These are phyloP conservation scores for Parasteatoda lunata DNA, from an alignment of 2,888 invertebrate genomes.

Conservation along the genomic window DNA sequence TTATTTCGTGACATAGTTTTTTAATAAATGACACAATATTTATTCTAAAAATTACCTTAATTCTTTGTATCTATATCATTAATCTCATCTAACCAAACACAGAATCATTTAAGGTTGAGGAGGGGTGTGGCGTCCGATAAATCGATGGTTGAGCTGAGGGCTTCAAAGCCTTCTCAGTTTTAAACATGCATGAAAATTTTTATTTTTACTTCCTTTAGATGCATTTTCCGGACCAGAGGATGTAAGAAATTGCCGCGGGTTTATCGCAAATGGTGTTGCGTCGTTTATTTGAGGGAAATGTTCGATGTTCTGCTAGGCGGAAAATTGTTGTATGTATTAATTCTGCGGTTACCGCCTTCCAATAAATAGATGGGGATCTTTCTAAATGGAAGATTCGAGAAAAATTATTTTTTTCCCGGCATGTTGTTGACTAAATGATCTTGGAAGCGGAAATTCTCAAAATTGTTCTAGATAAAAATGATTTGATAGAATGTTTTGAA, in stretches of 20 bases:
- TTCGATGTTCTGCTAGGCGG: not conserved
- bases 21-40: not conserved
- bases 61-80: no score
- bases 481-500: no score
- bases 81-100: no score
- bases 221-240: slow-evolving; percentile 24
- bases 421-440: not conserved
- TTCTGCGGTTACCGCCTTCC: slow-evolving; percentile 7
- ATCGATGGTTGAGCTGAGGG: slow-evolving; percentile 25
- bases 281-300: slow-evolving; percentile 19
- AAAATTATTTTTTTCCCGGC: slow-evolving; percentile 3
- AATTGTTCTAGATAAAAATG: no score
- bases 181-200: slow-evolving; percentile 39
- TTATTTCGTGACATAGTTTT: not conserved
- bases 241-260: slow-evolving; percentile 20
- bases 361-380: slow-evolving; percentile 22
- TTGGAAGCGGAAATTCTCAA: no score
- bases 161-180: slow-evolving; percentile 36
- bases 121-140: not conserved
- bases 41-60: not conserved
- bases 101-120: no score
- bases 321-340: slow-evolving; percentile 31
- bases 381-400: not conserved
- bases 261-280: slow-evolving; percentile 32
- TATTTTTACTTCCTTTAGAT: slow-evolving; percentile 19